Percentiles rank a stretch among this genome's conserved stretches.
Conservation (phyloP, 2,797 vertebrate species). For the Pantherophis vulpinus region DNA sequence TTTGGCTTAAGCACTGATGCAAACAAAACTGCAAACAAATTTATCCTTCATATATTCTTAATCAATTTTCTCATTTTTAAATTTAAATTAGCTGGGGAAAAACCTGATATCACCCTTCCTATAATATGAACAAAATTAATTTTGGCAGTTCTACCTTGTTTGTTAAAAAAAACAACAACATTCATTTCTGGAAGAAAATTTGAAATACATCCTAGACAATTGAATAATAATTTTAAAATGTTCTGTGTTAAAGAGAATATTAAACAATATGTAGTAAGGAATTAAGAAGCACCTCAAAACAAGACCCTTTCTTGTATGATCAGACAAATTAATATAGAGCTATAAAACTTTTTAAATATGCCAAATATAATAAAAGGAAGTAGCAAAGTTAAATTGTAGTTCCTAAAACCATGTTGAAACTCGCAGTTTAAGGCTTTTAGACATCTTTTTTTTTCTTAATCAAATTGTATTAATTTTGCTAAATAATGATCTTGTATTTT, state of each 20-base stretch:
- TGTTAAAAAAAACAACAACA: constrained; percentile 12
- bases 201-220: constrained; percentile 62
- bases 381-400: constrained; percentile 33
- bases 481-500: neutral
- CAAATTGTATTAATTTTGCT: neutral
- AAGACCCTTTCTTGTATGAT: constrained; percentile 56
- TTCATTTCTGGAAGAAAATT: constrained; percentile 57
- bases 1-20: neutral
- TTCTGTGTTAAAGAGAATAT: constrained; percentile 66
- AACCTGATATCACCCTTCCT: neutral
- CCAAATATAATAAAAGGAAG: constrained; percentile 54
- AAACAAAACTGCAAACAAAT: neutral
- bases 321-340: constrained; percentile 64
- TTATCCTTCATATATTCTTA: neutral
- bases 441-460: neutral
- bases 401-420: constrained; percentile 27
- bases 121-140: neutral
- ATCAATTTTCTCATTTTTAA: neutral
- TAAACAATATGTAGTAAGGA: constrained; percentile 66
- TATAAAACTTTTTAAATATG: constrained; percentile 52
- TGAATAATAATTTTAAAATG: constrained; percentile 57
- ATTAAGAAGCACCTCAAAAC: constrained; percentile 61
- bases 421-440: constrained; percentile 33
- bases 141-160: constrained; percentile 31
- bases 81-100: constrained; percentile 26